phyloP scores from a whole-genome alignment of 2,797 vertebrate species.

The Furcifer pardalis region DNA sequence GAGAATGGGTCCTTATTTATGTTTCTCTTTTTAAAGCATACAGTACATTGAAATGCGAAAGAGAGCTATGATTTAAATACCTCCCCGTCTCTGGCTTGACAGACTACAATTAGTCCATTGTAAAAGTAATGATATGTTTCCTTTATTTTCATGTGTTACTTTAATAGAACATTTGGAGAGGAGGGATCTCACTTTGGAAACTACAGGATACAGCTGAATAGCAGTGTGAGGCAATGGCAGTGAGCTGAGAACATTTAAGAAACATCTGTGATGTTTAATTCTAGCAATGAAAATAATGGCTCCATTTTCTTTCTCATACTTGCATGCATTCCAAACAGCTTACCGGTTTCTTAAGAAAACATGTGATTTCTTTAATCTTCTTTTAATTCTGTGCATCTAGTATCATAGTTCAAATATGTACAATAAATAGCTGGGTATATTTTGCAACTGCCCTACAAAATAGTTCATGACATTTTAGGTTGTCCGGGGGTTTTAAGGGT shows the following conservation, averaged over 20 bases:
- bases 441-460: conserved; percentile 18
- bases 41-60: conserved; percentile 61
- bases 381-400: conserved; percentile 36
- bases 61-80: conserved; percentile 65
- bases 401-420: not conserved
- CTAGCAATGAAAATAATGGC: conserved; percentile 50
- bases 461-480: rapidly evolving
- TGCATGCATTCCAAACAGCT: conserved; percentile 44
- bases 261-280: conserved; percentile 65
- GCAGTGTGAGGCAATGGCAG: conserved; percentile 61
- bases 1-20: conserved; percentile 11
- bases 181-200: conserved; percentile 73
- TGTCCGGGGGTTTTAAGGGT: not conserved
- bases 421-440: not conserved
- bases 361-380: conserved; percentile 14
- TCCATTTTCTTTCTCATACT: conserved; percentile 53
- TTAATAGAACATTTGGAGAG: conserved; percentile 75
- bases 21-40: conserved; percentile 53
- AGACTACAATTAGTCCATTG: conserved; percentile 75
- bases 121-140: conserved; percentile 77
- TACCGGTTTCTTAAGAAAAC: not conserved
- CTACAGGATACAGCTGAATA: conserved; percentile 70
- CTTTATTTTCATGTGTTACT: conserved; percentile 76
- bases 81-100: conserved; percentile 67
- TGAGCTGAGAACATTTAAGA: conserved; percentile 48